phyloP scores from a whole-genome alignment of 2,888 invertebrate species.

The Eubasilissa splendida region DNA sequence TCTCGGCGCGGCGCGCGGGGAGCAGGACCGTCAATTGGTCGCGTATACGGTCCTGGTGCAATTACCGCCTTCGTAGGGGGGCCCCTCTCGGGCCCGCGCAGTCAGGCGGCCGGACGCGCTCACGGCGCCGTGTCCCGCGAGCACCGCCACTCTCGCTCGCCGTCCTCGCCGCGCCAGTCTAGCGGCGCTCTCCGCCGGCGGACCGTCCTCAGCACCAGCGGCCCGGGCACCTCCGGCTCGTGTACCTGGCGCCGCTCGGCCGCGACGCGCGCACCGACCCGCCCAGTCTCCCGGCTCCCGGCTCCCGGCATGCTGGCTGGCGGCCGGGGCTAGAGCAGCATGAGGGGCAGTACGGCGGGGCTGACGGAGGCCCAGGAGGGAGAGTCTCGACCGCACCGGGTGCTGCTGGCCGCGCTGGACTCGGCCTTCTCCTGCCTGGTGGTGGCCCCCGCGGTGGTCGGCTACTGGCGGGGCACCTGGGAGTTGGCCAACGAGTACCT shows the following conservation, averaged over 20 bases:
- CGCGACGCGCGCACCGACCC: slow-evolving; percentile 5
- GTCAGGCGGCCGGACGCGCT: slow-evolving; percentile 26
- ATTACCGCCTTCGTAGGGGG: slow-evolving; percentile 48
- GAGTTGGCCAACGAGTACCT: slow-evolving; percentile 82
- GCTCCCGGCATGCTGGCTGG: slow-evolving; percentile 59
- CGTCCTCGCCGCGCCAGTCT: slow-evolving; percentile 31
- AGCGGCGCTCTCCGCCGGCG: not conserved
- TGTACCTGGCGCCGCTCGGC: not conserved
- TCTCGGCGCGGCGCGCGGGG: slow-evolving; percentile 62
- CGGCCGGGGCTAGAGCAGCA: slow-evolving; percentile 62
- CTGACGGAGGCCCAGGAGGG: slow-evolving; percentile 76
- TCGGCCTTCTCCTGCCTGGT: slow-evolving; percentile 80
- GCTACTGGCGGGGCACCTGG: slow-evolving; percentile 92
- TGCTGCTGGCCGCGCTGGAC: slow-evolving; percentile 80
- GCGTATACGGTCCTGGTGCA: slow-evolving; percentile 58
- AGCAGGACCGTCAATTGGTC: slow-evolving; percentile 39
- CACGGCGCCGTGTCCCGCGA: slow-evolving; percentile 32
- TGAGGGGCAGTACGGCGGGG: slow-evolving; percentile 81
- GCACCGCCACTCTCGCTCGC: not conserved
- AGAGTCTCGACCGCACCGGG: slow-evolving; percentile 69
- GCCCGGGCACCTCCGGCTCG: not conserved
- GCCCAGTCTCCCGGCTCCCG: slow-evolving; percentile 59
- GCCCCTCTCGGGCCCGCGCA: slow-evolving; percentile 35
- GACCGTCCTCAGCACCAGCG: slow-evolving; percentile 27
- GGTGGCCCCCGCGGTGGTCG: slow-evolving; percentile 86